Conservation (phyloP, 37 sponge, comb jelly and placozoan species). For the Aplysina aerophoba region DNA sequence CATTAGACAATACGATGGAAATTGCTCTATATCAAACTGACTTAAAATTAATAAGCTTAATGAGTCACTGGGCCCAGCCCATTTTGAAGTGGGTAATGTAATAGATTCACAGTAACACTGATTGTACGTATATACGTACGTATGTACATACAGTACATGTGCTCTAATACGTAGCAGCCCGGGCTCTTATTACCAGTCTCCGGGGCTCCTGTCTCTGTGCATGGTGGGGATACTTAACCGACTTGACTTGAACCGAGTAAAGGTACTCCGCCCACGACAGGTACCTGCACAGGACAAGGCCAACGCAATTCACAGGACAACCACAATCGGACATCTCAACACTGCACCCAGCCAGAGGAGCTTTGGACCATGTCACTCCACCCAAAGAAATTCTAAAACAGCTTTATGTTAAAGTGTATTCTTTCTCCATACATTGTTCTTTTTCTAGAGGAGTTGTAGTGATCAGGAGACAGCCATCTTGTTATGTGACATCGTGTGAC, state of each 20-base stretch:
- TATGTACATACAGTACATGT: not conserved
- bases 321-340: not conserved
- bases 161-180: conserved; percentile 2
- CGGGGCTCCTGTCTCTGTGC: not conserved
- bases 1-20: too few relatives aligned
- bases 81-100: too few relatives aligned
- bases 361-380: too few relatives aligned
- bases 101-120: not conserved
- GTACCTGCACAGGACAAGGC: conserved; percentile 39
- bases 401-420: too few relatives aligned
- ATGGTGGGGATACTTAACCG: conserved; percentile 6
- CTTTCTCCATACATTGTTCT: too few relatives aligned
- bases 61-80: too few relatives aligned
- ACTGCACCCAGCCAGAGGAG: not conserved
- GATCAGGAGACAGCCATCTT: too few relatives aligned
- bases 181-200: not conserved
- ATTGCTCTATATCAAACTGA: too few relatives aligned
- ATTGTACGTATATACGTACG: not conserved
- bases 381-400: too few relatives aligned
- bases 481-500: too few relatives aligned
- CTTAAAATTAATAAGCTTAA: too few relatives aligned
- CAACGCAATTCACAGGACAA: not conserved
- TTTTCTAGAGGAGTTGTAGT: too few relatives aligned
- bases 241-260: conserved; percentile 62
- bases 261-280: conserved; percentile 73